Base-by-base conservation (phyloP, 1,140 invertebrate species). In the honey bee (Apis mellifera) region DNA sequence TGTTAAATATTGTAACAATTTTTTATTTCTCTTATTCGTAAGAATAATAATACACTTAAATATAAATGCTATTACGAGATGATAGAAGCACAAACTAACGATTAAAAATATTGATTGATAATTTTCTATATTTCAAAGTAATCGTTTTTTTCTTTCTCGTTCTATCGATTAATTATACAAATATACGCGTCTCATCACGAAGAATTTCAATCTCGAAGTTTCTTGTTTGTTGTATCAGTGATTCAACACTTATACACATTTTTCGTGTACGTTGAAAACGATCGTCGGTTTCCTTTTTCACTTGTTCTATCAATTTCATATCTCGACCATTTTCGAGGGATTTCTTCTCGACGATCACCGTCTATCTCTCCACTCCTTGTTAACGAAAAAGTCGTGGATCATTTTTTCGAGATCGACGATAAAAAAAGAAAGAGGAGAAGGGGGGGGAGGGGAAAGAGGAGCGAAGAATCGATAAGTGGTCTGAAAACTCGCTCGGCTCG, bases 311-410 rank as follows among this genome's bases (percentile, higher is more conserved):
- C 71, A 48, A 5, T n/a, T 54, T 54, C 15, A 17, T 17, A 26
- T 26, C 48, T 23, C 17, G 23, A 7, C 19, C 68, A 70, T 71
- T 71, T 19, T 17, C 69, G 23, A 54, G 52, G 19, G 42, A 74
- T 62, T 62, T 50, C 57, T 60, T 50, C 15, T 32, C 12, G 23
- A 74, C 71, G 57, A 21, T 21, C 4, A 2, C 2, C 17, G 32
- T 69, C 21, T 70, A 42, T 42, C 32, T 42, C 32, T 42, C 32
- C 32, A 7, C 32, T 59, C 60, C n/a, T 78, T 59, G 42, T 78
- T 66, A 82, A 57, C 78, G 32, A 73, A 75, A 78, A 78, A 57
- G 50, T 62, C 74, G 57, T 68, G 54, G 54, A 75, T 83, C 84
- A 86, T 80, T 83, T 86, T 62, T 62, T 62, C 7, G 26, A 19